Percentiles rank a stretch among this genome's conserved stretches.
phyloP scores from a whole-genome alignment of 1,140 invertebrate species.

The Heliconius nattereri region DNA sequence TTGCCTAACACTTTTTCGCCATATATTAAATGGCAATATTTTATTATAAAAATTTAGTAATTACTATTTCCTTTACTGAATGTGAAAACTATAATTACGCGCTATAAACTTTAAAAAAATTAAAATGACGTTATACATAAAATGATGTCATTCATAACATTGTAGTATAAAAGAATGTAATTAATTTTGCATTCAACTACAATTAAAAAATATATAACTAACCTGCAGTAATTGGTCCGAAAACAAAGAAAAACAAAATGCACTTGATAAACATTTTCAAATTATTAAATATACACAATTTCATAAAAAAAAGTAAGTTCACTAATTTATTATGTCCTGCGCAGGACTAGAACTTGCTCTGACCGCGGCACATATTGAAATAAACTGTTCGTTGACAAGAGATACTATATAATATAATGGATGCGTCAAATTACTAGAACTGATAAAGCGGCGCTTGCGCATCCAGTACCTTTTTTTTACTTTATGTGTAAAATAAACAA shows the following conservation, averaged over 20 bases:
- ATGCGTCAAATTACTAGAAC: slow-evolving; percentile 19
- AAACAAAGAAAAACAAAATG: slow-evolving; percentile 53
- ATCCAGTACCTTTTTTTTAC: slow-evolving; percentile 5
- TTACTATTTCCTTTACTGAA: too few relatives aligned
- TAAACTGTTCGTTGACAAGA: slow-evolving; percentile 21
- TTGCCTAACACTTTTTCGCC: too few relatives aligned
- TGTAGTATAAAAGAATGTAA: not conserved
- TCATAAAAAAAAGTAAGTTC: slow-evolving; percentile 35
- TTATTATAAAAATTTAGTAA: too few relatives aligned
- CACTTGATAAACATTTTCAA: slow-evolving; percentile 53
- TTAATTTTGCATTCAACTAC: not conserved
- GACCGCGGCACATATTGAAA: slow-evolving; percentile 45
- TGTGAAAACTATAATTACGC: too few relatives aligned
- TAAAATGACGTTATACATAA: too few relatives aligned
- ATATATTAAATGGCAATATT: too few relatives aligned
- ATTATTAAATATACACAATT: slow-evolving; percentile 43
- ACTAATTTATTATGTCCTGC: slow-evolving; percentile 34
- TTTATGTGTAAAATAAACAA: not conserved
- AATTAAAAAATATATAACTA: slow-evolving; percentile 27
- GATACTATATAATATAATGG: slow-evolving; percentile 32
- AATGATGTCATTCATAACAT: too few relatives aligned
- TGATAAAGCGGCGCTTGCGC: not conserved
- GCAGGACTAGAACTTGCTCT: slow-evolving; percentile 44
- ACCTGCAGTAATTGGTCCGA: slow-evolving; percentile 50
- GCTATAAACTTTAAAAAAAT: too few relatives aligned